These are phyloP conservation scores for Megalonaias nervosa DNA, from an alignment of 1,140 invertebrate genomes.

Conservation along the genomic window DNA sequence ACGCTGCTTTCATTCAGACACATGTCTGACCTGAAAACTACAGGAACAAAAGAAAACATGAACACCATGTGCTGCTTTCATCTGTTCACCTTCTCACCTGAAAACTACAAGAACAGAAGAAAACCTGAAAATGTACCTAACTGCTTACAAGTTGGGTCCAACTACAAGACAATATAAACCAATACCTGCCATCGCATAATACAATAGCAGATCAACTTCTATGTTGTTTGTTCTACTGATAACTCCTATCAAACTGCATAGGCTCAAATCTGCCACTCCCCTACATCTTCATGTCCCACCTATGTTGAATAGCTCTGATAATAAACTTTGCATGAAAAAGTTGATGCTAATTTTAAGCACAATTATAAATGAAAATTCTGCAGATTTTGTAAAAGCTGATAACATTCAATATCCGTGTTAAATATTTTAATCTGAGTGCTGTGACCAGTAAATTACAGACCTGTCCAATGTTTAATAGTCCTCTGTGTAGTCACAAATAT, in stretches of 20 bases:
- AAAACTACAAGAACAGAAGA: constrained; percentile 66
- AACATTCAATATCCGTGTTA: not conserved
- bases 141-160: too few species aligned
- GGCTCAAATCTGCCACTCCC: too few species aligned
- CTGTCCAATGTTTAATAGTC: too few species aligned
- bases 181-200: too few species aligned
- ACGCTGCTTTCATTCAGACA: constrained; percentile 72
- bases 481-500: too few species aligned
- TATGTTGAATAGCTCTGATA: not conserved
- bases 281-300: not conserved
- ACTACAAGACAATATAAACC: not conserved
- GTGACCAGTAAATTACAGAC: not conserved
- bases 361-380: not conserved
- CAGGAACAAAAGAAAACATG: too few species aligned
- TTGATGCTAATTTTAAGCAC: not conserved
- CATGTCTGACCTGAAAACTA: constrained; percentile 69
- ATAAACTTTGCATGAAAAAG: not conserved
- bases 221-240: too few species aligned
- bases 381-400: not conserved
- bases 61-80: constrained; percentile 81
- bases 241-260: too few species aligned
- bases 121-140: not conserved
- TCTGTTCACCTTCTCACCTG: constrained; percentile 63
- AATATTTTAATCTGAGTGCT: not conserved
- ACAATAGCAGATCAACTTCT: too few species aligned